Base-by-base conservation (phyloP, 2,888 invertebrate species). In the Hyles lineata region DNA sequence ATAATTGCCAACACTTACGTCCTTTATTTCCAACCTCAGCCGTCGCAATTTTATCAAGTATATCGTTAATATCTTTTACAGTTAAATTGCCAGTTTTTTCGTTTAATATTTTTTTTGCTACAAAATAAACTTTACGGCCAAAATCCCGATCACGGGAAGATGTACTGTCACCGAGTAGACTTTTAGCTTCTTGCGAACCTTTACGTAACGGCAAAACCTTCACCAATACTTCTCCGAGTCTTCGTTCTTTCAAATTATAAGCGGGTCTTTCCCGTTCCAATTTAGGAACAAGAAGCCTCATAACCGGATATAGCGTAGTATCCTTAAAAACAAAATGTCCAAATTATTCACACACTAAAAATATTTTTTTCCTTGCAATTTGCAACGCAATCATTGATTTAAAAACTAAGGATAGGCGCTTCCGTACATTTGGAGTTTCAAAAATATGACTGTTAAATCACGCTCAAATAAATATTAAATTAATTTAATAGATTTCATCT, bases 231-330 rank as follows among this genome's bases (percentile, higher is more conserved):
- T 95, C 96, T 0, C 97, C 97, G 74, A 99, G 94, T 77, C 96
- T 96, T 55, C 95, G 95, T 90, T 97, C 97, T 91, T 98, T 98
- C 75, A 99, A 94, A 25, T 98, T 98, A 90, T 98, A 98, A 0
- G 98, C 96, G 59, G 96, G 96, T 78, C 99, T 95, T 78, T 97
- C 96, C 77, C 97, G 96, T 83, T 99, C 99, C 52, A 96, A 91
- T 74, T 96, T 95, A 0, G 99, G 98, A 43, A 99, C 83, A 15
- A 99, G 89, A 52, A 99, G 93, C 77, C 99, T 95, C 79, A 99
- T 86, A 61, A 98, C 95, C 9, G 97, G 96, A 88, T 96, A 98
- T 75, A 97, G 95, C 74, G 95, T 96, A 59, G 90, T 90, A 76
- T 95, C 92, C 95, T 96, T 88, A 79, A 95, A 91, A 76, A 35